Evolutionary conservation across 1,140 invertebrate species (phyloP).

Genomic region (Brachionus rotundiformis): DNA sequence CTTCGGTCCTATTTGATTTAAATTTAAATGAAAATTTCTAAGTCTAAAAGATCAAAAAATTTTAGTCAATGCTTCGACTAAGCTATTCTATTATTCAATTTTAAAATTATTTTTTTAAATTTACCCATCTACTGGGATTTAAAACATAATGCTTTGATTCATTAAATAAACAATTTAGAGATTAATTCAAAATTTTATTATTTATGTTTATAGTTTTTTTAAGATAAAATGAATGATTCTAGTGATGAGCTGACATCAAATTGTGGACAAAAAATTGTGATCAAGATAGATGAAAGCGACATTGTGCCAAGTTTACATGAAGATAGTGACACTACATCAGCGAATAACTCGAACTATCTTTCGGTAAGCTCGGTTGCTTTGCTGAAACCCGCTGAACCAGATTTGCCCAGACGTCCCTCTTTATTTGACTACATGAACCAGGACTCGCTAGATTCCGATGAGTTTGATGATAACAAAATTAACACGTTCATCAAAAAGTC

Average conservation of each 20-base stretch:
- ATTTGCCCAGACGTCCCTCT: conserved; percentile 2
- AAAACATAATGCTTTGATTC: conserved; percentile 19
- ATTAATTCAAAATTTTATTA: not conserved
- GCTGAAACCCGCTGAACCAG: not conserved
- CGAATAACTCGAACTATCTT: not conserved
- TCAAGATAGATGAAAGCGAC: not conserved
- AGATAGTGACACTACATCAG: not conserved
- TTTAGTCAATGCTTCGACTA: not conserved
- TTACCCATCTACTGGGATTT: conserved; percentile 6
- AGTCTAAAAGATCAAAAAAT: not conserved
- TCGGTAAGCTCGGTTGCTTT: not conserved
- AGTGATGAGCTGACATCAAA: not conserved
- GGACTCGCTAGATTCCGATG: conserved; percentile 2
- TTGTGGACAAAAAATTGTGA: not conserved
- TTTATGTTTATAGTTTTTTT: not conserved
- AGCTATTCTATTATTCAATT: conserved; percentile 12
- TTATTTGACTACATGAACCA: conserved; percentile 25
- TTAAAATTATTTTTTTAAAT: not conserved
- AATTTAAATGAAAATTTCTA: not conserved
- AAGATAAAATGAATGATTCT: conserved; percentile 18
- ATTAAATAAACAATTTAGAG: conserved; percentile 1
- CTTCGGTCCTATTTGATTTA: not conserved
- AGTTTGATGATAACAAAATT: not conserved
- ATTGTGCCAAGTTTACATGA: not conserved
- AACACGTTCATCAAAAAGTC: conserved; percentile 17